Base-by-base conservation (phyloP, 2,797 vertebrate species). In the Lutjanus campechanus region DNA sequence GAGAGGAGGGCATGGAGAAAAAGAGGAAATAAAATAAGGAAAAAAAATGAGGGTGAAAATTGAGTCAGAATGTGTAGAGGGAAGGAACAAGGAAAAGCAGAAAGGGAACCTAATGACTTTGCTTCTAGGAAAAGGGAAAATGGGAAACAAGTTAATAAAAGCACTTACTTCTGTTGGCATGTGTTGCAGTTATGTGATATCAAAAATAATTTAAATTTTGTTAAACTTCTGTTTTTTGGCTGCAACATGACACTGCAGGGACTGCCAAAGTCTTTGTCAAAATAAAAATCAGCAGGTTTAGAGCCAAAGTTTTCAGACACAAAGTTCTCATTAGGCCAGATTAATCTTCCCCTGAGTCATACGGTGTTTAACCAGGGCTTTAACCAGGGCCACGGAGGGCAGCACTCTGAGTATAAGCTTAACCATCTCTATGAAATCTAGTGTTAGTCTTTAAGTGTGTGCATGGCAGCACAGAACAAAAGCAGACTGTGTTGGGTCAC, bases 391-490 rank as follows among this genome's bases (percentile, higher is more conserved):
- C 20, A 40, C 58, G 43, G 19, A 59, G 44, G 63, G 64, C 1
- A 59, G 25, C 3, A 11, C 65, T 74, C 25, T 20, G 16, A 69
- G 4, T 20, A 10, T 8, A 41, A 75, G 50, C 61, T 43, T 68
- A 40, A 67, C 56, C 8, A 16, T 50, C 20, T 76, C 72, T 40
- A 44, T 67, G 53, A 87, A 75, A 22, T 49, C 58, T 36, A 73
- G 59, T 36, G 51, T 54, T 60, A 62, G 55, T 41, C 25, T 59
- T 12, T 15, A 61, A 43, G 58, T 19, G 58, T 17, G 55, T 36
- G 61, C n/a, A 56, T 51, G 56, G 62, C 59, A 49, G 20, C 20
- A n/a, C 0, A 55, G 55, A 87, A 91, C 80, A 91, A 88, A 86
- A 69, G 41, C 25, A 29, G 56, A 43, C 80, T 67, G 69, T 90